phyloP scores from a whole-genome alignment of 2,797 vertebrate species.

The Bovichtus variegatus region DNA sequence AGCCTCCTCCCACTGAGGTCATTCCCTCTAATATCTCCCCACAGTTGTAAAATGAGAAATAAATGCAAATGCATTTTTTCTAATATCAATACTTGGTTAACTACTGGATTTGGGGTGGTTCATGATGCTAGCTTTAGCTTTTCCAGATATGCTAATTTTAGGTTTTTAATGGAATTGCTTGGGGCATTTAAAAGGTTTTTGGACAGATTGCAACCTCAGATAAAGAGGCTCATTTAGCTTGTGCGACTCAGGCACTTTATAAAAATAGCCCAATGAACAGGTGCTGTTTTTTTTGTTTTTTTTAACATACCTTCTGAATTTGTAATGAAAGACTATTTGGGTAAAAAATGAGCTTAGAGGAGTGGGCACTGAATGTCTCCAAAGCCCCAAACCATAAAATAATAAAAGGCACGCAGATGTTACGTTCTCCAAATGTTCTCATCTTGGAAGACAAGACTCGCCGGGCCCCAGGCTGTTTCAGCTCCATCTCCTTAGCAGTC shows the following conservation, averaged over 20 bases:
- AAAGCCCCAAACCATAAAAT: not conserved
- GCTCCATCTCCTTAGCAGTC: constrained; percentile 30
- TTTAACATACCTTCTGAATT: constrained; percentile 51
- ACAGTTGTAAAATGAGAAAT: constrained; percentile 50
- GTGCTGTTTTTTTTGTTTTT: constrained; percentile 41
- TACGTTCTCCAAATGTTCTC: constrained; percentile 13
- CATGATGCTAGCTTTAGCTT: not conserved
- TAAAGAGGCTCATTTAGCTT: constrained; percentile 44
- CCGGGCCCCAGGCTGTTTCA: constrained; percentile 23
- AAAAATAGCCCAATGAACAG: constrained; percentile 46
- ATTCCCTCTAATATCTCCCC: constrained; percentile 27
- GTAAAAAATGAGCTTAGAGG: constrained; percentile 8
- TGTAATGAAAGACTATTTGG: constrained; percentile 34
- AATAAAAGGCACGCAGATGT: constrained; percentile 23
- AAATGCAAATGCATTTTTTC: constrained; percentile 35
- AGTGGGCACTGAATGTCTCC: not conserved
- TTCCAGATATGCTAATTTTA: constrained; percentile 13
- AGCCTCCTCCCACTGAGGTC: constrained; percentile 61
- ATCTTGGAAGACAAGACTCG: constrained; percentile 25
- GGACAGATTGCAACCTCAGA: constrained; percentile 39
- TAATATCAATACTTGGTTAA: constrained; percentile 4
- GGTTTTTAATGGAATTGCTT: constrained; percentile 28
- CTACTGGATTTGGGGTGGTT: constrained; percentile 1
- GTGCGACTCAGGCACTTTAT: constrained; percentile 27
- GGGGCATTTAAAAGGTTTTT: constrained; percentile 19